Evolutionary conservation across 2,113 vertebrate genomes (phyloP).

Genomic region (Corythaeola cristata): DNA sequence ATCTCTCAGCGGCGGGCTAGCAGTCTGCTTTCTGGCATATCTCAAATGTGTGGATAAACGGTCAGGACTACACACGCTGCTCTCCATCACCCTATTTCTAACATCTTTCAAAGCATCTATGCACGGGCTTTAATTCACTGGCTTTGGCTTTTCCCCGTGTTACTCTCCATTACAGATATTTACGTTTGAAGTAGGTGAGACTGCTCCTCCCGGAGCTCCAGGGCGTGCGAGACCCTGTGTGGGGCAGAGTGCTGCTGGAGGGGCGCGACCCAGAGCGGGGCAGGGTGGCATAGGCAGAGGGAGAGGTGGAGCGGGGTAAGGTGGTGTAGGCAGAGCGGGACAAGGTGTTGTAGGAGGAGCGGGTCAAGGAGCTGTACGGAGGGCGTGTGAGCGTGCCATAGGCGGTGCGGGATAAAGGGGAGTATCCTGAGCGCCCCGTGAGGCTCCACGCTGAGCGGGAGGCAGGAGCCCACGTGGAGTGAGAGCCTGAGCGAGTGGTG

Average conservation of each 20-base stretch:
- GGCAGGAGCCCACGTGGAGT: neutral
- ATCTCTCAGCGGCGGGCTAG: neutral
- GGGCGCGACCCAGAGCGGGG: neutral
- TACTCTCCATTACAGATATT: neutral
- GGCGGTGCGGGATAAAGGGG: neutral
- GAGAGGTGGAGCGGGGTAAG: constrained; percentile 17
- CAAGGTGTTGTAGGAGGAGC: neutral
- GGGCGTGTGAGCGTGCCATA: neutral
- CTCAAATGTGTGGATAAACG: neutral
- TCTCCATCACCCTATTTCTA: neutral
- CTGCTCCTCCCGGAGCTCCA: constrained; percentile 29
- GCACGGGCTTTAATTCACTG: neutral
- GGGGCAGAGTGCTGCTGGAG: neutral
- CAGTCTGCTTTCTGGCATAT: neutral
- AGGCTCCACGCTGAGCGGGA: neutral
- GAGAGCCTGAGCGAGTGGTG: neutral
- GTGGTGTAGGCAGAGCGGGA: constrained; percentile 1
- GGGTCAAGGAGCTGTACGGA: constrained; percentile 16
- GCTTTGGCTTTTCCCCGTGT: neutral
- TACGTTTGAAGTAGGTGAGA: constrained; percentile 34
- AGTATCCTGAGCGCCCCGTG: neutral
- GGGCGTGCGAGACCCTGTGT: neutral
- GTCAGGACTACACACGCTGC: neutral
- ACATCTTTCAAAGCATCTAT: neutral
- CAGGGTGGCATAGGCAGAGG: constrained; percentile 1